A percentile compares a stretch with the other conserved stretches of the same genome.
Conservation (phyloP, 2,888 invertebrate species). For the Drosophila paranaensis region DNA sequence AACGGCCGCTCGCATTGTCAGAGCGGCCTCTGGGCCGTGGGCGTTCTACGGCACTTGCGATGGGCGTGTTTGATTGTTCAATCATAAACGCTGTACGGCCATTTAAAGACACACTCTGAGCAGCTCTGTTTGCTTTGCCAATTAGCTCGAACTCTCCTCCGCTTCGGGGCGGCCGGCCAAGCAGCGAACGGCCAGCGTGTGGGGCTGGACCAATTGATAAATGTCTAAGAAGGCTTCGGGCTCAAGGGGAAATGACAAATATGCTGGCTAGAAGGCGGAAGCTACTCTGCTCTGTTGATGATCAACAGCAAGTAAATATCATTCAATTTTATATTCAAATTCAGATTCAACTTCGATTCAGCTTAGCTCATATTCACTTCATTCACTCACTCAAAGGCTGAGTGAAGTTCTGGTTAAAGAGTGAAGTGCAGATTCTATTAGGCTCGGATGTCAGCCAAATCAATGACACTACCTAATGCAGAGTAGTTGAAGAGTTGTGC, state of each 20-base stretch:
- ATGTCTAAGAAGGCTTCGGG: neutral
- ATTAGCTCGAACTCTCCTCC: conserved; percentile 38
- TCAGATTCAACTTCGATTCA: too few relatives aligned
- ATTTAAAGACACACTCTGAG: conserved; percentile 69
- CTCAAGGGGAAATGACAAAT: conserved; percentile 2
- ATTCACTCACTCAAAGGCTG: neutral
- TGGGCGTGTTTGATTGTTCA: conserved; percentile 76
- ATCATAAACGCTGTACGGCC: conserved; percentile 62
- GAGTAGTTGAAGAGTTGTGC: neutral
- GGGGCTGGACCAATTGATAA: conserved; percentile 25
- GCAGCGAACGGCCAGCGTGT: conserved; percentile 32
- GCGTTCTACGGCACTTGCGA: conserved; percentile 45
- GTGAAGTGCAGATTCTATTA: neutral
- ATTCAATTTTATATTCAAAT: too few relatives aligned
- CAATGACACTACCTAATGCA: neutral
- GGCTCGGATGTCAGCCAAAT: neutral
- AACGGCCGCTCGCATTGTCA: conserved; percentile 49
- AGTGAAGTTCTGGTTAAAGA: neutral
- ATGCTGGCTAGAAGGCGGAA: neutral
- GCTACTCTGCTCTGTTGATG: too few relatives aligned
- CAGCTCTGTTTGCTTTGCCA: conserved; percentile 60
- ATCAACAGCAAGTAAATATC: too few relatives aligned
- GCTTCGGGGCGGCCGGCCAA: conserved; percentile 3
- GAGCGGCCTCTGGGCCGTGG: conserved; percentile 65
- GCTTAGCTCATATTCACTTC: too few relatives aligned